Evolutionary conservation across 2,113 vertebrate genomes (phyloP).

Genomic region (Sardina pilchardus): DNA sequence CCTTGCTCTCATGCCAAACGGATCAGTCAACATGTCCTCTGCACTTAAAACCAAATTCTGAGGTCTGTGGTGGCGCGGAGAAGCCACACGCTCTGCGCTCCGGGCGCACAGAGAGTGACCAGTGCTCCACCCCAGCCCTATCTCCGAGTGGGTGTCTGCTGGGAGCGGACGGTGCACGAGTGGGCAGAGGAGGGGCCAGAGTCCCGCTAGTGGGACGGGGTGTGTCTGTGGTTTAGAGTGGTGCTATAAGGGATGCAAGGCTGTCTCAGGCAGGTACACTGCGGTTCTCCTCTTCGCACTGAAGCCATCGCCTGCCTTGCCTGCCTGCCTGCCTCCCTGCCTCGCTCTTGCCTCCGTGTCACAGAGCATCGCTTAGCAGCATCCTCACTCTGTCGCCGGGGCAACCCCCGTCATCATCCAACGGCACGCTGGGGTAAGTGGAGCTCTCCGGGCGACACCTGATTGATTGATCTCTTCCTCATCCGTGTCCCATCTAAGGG

Average conservation of each 20-base stretch:
- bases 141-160: not conserved
- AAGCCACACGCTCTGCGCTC: not conserved
- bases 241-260: slow-evolving; percentile 65
- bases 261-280: slow-evolving; percentile 56
- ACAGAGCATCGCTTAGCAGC: slow-evolving; percentile 46
- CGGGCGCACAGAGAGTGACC: not conserved
- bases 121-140: not conserved
- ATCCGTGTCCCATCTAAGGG: not conserved
- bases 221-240: slow-evolving; percentile 48
- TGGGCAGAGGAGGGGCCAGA: slow-evolving; percentile 37
- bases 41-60: not conserved
- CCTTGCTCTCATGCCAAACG: not conserved
- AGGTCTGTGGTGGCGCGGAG: not conserved
- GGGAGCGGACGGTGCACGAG: slow-evolving; percentile 8
- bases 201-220: slow-evolving; percentile 16
- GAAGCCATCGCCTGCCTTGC: too few relatives aligned
- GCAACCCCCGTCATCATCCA: slow-evolving; percentile 56
- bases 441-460: not conserved
- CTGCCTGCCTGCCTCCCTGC: slow-evolving; percentile 3
- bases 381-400: slow-evolving; percentile 62
- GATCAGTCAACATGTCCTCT: not conserved
- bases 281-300: not conserved
- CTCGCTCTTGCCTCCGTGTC: too few relatives aligned
- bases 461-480: not conserved
- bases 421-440: slow-evolving; percentile 63